Evolutionary conservation across 2,888 invertebrate species (phyloP).

Genomic region (Andrena marginata): DNA sequence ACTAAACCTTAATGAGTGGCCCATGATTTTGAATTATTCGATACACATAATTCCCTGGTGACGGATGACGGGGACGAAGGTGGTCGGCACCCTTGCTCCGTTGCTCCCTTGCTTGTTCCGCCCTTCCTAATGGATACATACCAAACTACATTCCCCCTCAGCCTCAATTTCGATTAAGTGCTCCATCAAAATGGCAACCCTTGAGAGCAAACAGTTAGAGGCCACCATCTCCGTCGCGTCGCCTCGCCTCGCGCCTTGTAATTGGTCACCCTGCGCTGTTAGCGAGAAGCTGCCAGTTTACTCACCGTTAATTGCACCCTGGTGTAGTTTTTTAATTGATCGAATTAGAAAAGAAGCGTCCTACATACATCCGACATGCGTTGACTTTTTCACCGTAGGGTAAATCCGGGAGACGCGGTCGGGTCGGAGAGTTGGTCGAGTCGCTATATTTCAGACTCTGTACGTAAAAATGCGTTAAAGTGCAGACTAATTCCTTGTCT

Average conservation of each 20-base stretch:
- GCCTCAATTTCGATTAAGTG: constrained; percentile 70
- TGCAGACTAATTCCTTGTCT: too few species aligned
- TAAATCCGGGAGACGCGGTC: too few species aligned
- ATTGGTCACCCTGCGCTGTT: constrained; percentile 1
- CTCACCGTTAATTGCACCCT: constrained; percentile 15
- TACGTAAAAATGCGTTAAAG: too few species aligned
- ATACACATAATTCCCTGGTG: constrained; percentile 61
- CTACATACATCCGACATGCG: not conserved
- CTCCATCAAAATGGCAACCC: constrained; percentile 64
- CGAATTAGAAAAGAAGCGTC: not conserved
- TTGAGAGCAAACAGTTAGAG: constrained; percentile 57
- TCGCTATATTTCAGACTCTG: too few species aligned
- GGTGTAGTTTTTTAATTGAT: constrained; percentile 22
- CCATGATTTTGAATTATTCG: constrained; percentile 65
- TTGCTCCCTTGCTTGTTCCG: constrained; percentile 15
- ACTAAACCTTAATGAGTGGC: constrained; percentile 42
- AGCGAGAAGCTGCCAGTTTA: not conserved
- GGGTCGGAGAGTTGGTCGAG: too few species aligned
- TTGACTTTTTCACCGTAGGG: too few species aligned
- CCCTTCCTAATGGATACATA: constrained; percentile 61
- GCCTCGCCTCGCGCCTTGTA: constrained; percentile 2
- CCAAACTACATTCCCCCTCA: constrained; percentile 59
- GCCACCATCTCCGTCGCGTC: constrained; percentile 41
- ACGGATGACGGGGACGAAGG: constrained; percentile 39
- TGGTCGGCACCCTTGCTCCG: not conserved